Evolutionary conservation across 2,113 vertebrate genomes (phyloP), one percentile per base, ranked within the genome.

Genomic region (Leucoraja erinaceus): DNA sequence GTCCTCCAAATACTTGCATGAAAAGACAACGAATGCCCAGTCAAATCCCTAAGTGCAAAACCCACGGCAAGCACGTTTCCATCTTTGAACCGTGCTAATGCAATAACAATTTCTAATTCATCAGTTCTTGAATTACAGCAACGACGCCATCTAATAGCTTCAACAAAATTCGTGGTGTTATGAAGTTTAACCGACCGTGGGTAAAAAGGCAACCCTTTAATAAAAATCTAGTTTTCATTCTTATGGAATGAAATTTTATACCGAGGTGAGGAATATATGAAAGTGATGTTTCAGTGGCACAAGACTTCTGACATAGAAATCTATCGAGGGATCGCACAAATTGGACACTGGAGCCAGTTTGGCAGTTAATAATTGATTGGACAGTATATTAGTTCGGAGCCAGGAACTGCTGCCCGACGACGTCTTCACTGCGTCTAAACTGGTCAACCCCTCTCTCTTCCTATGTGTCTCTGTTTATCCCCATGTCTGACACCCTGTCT

Each of bases 31-130:
- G 28, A 93, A 74, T 88, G 93, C 78, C 93, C 93, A 0, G 0
- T 59, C 54, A 0, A 77, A 90, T 0, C 94, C 92, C 94, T 0
- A 74, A 74, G 84, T 0, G n/a, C 76, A 86, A n/a, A 93, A 93
- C 54, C 76, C 93, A 88, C 93, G 0, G 12, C 74, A 94, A 94
- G 94, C 94, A 94, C 14, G 94, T 94, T 93, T 7, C 78, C 93
- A 47, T 94, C 94, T 94, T 93, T 2, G 0, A 94, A 84, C 77
- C 72, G 93, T 93, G 93, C 94, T 93, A 0, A 91, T 93, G 93
- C 93, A 93, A 94, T 95, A 94, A 94, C 94, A 94, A 54, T 0
- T 28, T 54, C 72, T 25, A 59, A 56, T n/a, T 31, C 70, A 9
- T 33, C 76, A 25, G 66, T 91, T 91, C 88, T 91, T 72, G 68